These are phyloP conservation scores for Adineta ricciae DNA, from an alignment of 2,888 invertebrate species.

Conservation along the genomic window DNA sequence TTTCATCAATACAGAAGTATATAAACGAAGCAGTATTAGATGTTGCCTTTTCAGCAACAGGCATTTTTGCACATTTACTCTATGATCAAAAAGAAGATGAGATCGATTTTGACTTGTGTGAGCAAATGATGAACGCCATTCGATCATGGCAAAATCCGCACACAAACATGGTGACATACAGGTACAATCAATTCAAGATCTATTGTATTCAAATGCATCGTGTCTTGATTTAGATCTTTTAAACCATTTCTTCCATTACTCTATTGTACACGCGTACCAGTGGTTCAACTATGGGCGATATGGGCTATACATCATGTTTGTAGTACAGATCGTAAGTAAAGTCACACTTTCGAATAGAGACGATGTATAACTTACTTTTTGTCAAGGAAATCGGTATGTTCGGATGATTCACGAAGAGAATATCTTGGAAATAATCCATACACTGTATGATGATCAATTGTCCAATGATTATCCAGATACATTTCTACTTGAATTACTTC, in stretches of 20 bases:
- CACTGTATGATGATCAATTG: not conserved
- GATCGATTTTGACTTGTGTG: not conserved
- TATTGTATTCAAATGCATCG: no score
- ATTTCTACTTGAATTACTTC: not conserved
- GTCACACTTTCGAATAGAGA: no score
- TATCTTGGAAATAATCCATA: not conserved
- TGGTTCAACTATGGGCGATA: slow-evolving; percentile 66
- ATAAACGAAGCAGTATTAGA: slow-evolving; percentile 44
- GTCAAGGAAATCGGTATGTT: not conserved
- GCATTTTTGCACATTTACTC: slow-evolving; percentile 62
- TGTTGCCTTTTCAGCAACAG: slow-evolving; percentile 65
- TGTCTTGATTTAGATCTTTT: slow-evolving; percentile 57
- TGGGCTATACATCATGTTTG: slow-evolving; percentile 71
- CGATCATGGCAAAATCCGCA: slow-evolving; percentile 61
- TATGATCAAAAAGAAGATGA: slow-evolving; percentile 48
- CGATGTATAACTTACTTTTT: no score
- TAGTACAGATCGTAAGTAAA: slow-evolving; percentile 55
- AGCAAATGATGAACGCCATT: slow-evolving; percentile 52
- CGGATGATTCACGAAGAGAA: not conserved
- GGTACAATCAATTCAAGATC: slow-evolving; percentile 39
- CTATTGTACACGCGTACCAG: slow-evolving; percentile 54
- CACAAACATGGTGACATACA: slow-evolving; percentile 64
- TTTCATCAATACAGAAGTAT: slow-evolving; percentile 53
- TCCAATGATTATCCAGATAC: not conserved
- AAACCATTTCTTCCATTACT: slow-evolving; percentile 62